Evolutionary conservation across 2,797 vertebrate species (phyloP), one percentile per base, ranked within the genome.

Genomic region (Garrulus glandarius): DNA sequence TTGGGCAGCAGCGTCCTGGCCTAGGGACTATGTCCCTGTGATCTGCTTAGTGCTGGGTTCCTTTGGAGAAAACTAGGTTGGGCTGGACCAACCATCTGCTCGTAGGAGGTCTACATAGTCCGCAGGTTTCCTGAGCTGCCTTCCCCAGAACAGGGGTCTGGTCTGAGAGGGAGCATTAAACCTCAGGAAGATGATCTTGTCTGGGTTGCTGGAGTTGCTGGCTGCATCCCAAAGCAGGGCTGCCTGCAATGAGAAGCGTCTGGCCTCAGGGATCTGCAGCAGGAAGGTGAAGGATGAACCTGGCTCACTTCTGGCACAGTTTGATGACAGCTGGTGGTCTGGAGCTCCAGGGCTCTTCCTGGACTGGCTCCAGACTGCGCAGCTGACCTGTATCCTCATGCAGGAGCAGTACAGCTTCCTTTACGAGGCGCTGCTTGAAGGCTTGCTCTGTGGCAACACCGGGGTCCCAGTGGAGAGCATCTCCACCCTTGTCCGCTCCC

Each of bases 341-440:
- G 68, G 78, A 65, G 67, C 23, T 49, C 20, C 29, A 67, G 30
- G 10, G 10, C 11, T 71, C 20, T 29, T 43, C 18, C 19, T 22
- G 43, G 39, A 44, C 44, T 27, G 10, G 27, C 43, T 89, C n/a
- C 60, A 91, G 64, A n/a, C 13, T 6, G 9, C 6, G 2, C 39
- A 69, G 23, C 65, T 69, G 61, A 89, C 9, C 11, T 0, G 0
- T 52, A 19, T 84, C 32, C 65, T 50, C 61, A 34, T 13, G 8
- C 87, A 97, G 97, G 94, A 97, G 44, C 97, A 97, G 82, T 97
- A 97, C 44, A 36, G 41, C 41, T 97, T 97, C 76, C 56, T 97
- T 37, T 97, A 97, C 0, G 93, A 97, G 50, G 80, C 64, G 0
- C 76, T 97, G 18, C 96, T 97, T 0, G 97, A 97, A 87, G 96